These are phyloP conservation scores for Mnemiopsis leidyi DNA, from an alignment of 37 sponge, comb jelly and placozoan species.

Conservation along the genomic window DNA sequence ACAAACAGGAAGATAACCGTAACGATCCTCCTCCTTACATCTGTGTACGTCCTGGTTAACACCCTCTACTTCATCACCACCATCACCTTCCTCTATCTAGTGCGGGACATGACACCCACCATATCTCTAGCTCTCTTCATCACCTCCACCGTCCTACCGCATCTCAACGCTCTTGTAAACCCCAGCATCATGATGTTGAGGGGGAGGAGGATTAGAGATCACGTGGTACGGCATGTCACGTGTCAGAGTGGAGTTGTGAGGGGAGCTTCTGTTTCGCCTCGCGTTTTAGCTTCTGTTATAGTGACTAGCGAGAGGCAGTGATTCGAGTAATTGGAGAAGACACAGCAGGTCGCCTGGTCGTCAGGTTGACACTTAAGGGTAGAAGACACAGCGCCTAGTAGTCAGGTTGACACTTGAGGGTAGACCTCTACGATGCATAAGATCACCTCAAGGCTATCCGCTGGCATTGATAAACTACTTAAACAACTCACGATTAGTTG, in stretches of 20 bases:
- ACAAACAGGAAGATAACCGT: neutral
- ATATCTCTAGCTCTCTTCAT: neutral
- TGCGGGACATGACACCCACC: neutral
- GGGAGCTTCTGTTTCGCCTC: too few relatives aligned
- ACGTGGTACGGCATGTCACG: neutral
- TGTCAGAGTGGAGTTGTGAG: neutral
- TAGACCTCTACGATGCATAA: too few relatives aligned
- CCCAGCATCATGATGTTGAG: neutral
- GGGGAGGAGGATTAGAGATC: neutral
- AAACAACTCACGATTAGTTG: too few relatives aligned
- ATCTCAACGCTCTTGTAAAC: neutral
- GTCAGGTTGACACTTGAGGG: too few relatives aligned
- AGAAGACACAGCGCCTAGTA: too few relatives aligned
- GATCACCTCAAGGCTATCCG: too few relatives aligned
- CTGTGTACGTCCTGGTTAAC: neutral
- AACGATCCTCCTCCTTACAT: neutral
- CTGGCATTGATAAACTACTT: too few relatives aligned
- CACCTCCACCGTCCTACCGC: constrained; percentile 17
- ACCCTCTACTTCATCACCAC: constrained; percentile 5
- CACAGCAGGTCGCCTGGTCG: too few relatives aligned
- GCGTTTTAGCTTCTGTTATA: too few relatives aligned
- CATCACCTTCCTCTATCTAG: neutral
- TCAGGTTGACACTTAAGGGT: too few relatives aligned
- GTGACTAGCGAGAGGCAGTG: too few relatives aligned
- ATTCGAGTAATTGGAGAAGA: too few relatives aligned